Base-by-base conservation (phyloP, 2,888 invertebrate species). In the Apantesis nais region DNA sequence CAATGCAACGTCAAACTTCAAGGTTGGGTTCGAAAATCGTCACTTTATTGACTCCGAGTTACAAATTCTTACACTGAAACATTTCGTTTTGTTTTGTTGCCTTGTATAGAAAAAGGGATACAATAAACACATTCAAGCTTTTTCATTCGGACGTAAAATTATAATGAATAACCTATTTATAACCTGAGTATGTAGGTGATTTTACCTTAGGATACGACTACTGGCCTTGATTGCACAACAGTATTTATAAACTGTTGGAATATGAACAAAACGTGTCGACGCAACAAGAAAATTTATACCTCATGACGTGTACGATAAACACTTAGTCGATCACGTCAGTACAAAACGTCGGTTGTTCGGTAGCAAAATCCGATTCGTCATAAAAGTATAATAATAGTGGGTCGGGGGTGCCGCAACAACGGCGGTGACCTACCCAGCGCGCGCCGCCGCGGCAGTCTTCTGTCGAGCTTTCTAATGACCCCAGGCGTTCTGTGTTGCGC, bases 381-480 rank as follows among this genome's bases (percentile, higher is more conserved):
- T 95, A 95, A 95, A 95, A 95, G 92, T 94, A 93, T 94, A 94
- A 94, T 94, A 94, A 93, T 94, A 94, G 94, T 93, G 92, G 94
- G 92, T 91, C 90, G 92, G 92, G 91, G 91, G 89, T 90, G 92
- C 93, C 93, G 93, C 93, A 94, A 92, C 92, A 93, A 92, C 93
- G 89, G 89, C 90, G 90, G 91, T 92, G 93, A 93, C 94, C 93
- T 92, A 87, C 88, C 83, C 82, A 87, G 89, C 91, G 91, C 92
- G 93, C 94, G 93, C 93, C 93, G 93, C 91, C 92, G 92, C 94
- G 94, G 93, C 95, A 95, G 95, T 95, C 93, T 92, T 92, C 91
- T 87, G 90, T 89, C 86, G 92, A 90, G 92, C 93, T 90, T 93
- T 93, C 94, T 94, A 94, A 95, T 95, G 94, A 95, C 94, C 93